A percentile compares a stretch with the other conserved stretches of the same genome.
Conservation (phyloP, 2,797 vertebrate genomes). For the Myoxocephalus aenaeus region DNA sequence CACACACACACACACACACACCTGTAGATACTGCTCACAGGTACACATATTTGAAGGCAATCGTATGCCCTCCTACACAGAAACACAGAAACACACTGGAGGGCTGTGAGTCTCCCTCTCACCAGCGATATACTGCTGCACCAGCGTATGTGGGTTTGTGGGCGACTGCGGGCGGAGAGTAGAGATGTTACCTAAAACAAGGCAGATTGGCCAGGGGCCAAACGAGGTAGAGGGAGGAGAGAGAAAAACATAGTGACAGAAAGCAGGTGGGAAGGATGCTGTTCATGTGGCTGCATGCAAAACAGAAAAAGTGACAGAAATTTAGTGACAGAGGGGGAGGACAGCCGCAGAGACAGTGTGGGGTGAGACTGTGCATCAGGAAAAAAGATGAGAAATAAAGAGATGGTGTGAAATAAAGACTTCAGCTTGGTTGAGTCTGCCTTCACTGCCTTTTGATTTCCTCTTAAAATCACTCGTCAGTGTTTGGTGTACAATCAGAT, state of each 20-base stretch:
- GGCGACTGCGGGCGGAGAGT: slow-evolving; percentile 36
- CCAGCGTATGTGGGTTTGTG: slow-evolving; percentile 41
- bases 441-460: slow-evolving; percentile 42
- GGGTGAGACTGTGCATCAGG: slow-evolving; percentile 1
- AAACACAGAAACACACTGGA: slow-evolving; percentile 57
- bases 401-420: neutral
- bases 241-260: slow-evolving; percentile 44
- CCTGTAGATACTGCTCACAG: slow-evolving; percentile 50
- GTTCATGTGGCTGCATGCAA: slow-evolving; percentile 46
- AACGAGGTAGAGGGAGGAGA: slow-evolving; percentile 33
- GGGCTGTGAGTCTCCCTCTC: slow-evolving; percentile 41
- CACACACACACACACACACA: neutral
- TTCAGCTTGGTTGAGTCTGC: slow-evolving; percentile 16
- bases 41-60: slow-evolving; percentile 39
- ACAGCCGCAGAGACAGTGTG: slow-evolving; percentile 8
- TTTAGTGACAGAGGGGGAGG: slow-evolving; percentile 12
- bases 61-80: slow-evolving; percentile 49
- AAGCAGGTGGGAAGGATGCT: slow-evolving; percentile 48
- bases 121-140: slow-evolving; percentile 24
- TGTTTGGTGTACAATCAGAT: slow-evolving; percentile 25
- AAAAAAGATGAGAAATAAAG: slow-evolving; percentile 22
- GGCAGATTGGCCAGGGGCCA: slow-evolving; percentile 51
- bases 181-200: slow-evolving; percentile 60
- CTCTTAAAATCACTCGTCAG: slow-evolving; percentile 18
- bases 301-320: slow-evolving; percentile 28